A percentile compares a stretch with the other conserved stretches of the same genome.
phyloP scores from a whole-genome alignment of 1,140 invertebrate genomes.

The Drosophila sturtevanti region DNA sequence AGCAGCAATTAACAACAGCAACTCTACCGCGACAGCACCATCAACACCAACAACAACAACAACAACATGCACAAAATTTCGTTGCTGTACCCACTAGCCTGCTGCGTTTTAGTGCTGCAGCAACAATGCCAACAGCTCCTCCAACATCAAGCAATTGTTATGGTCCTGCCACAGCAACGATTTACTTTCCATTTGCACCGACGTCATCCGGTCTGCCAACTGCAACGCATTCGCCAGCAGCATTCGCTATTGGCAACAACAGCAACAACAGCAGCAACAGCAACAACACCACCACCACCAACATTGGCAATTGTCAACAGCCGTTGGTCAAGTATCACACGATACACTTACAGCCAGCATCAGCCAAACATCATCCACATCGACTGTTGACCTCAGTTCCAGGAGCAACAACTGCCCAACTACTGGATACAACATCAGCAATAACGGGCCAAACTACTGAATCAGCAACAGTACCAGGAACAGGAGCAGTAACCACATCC shows the following conservation, averaged over 20 bases:
- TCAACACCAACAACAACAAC: slow-evolving; percentile 58
- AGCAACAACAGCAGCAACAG: too few relatives aligned
- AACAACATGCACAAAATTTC: slow-evolving; percentile 65
- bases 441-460: slow-evolving; percentile 8
- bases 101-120: slow-evolving; percentile 58
- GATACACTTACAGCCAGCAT: slow-evolving; percentile 75
- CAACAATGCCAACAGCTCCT: slow-evolving; percentile 41
- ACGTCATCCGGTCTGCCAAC: slow-evolving; percentile 40
- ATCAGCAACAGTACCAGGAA: slow-evolving; percentile 15
- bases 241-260: not conserved
- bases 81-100: slow-evolving; percentile 76
- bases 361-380: slow-evolving; percentile 59
- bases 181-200: slow-evolving; percentile 76
- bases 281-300: too few relatives aligned
- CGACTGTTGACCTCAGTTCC: slow-evolving; percentile 43
- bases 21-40: slow-evolving; percentile 67
- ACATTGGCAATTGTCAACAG: slow-evolving; percentile 40
- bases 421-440: slow-evolving; percentile 15
- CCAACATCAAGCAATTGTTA: slow-evolving; percentile 66
- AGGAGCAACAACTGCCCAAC: slow-evolving; percentile 4
- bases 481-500: slow-evolving; percentile 50
- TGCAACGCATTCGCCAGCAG: slow-evolving; percentile 10
- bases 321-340: slow-evolving; percentile 80
- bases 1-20: slow-evolving; percentile 66
- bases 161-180: slow-evolving; percentile 67